A percentile compares a stretch with the other conserved stretches of the same genome.
These are phyloP conservation scores for Machimus atricapillus DNA, from an alignment of 2,888 invertebrate genomes.

Conservation along the genomic window DNA sequence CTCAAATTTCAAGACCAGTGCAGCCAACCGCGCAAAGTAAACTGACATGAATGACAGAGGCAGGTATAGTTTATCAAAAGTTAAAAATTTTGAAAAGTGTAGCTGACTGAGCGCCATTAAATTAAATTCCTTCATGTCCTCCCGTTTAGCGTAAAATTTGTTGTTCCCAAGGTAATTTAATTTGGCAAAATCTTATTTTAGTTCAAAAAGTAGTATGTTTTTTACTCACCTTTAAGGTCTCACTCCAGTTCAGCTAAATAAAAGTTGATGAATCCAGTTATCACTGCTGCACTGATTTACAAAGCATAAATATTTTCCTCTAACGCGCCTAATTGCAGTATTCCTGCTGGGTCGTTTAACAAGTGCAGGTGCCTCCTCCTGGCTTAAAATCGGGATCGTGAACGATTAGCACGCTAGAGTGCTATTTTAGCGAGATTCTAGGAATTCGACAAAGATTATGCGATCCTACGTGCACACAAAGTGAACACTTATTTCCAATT, in stretches of 20 bases:
- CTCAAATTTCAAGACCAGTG: too few relatives aligned
- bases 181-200: too few relatives aligned
- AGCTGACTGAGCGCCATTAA: too few relatives aligned
- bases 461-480: neutral
- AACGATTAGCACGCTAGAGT: conserved; percentile 1
- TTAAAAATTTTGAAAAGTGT: too few relatives aligned
- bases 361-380: neutral
- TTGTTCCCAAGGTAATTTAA: too few relatives aligned
- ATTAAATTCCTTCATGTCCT: too few relatives aligned
- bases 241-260: neutral
- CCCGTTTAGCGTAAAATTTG: too few relatives aligned
- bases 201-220: too few relatives aligned
- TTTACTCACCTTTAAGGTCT: neutral
- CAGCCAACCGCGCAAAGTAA: too few relatives aligned
- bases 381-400: neutral
- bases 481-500: neutral
- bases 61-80: too few relatives aligned
- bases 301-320: neutral
- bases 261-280: neutral
- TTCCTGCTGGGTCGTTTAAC: neutral
- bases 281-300: neutral
- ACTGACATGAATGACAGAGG: too few relatives aligned
- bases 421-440: conserved; percentile 21
- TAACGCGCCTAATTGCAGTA: neutral
- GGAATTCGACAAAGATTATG: conserved; percentile 19